Evolutionary conservation across 2,888 invertebrate species (phyloP).

Genomic region (Drosophila stalkeri): DNA sequence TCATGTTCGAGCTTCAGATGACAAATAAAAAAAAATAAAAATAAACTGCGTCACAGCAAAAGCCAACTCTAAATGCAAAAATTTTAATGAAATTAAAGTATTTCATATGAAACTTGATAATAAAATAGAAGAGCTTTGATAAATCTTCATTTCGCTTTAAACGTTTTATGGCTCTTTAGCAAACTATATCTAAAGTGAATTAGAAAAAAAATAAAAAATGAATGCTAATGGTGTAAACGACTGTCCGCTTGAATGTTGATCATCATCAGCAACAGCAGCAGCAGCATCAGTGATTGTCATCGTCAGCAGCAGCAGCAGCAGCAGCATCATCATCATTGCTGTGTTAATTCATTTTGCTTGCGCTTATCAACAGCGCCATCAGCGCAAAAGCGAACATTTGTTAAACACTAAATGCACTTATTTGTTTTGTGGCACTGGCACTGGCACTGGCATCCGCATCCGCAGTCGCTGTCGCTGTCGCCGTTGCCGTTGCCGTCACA

Average conservation of each 20-base stretch:
- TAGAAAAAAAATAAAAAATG: conserved; percentile 32
- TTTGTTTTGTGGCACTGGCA: conserved; percentile 70
- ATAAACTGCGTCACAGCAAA: background rate
- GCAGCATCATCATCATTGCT: conserved; percentile 45
- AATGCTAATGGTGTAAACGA: conserved; percentile 36
- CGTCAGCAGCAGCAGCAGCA: conserved; percentile 17
- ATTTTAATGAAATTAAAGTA: background rate
- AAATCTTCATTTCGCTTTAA: background rate
- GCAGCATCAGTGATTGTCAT: too few species aligned
- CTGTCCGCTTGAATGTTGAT: conserved; percentile 31
- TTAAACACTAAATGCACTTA: conserved; percentile 82
- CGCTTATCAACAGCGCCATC: conserved; percentile 78
- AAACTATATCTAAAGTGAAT: conserved; percentile 26
- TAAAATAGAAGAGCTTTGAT: background rate
- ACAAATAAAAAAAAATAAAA: background rate
- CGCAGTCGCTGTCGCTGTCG: conserved; percentile 7
- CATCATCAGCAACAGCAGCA: conserved; percentile 17
- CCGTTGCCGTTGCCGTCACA: conserved; percentile 17
- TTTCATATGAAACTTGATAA: background rate
- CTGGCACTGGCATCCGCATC: conserved; percentile 51
- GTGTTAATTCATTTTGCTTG: conserved; percentile 70
- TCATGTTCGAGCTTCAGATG: conserved; percentile 1
- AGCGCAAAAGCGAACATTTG: conserved; percentile 77
- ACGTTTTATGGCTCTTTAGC: conserved; percentile 12
- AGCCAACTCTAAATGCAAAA: background rate